Evolutionary conservation across 2,888 invertebrate species (phyloP).

Genomic region (Trissolcus japonicus): DNA sequence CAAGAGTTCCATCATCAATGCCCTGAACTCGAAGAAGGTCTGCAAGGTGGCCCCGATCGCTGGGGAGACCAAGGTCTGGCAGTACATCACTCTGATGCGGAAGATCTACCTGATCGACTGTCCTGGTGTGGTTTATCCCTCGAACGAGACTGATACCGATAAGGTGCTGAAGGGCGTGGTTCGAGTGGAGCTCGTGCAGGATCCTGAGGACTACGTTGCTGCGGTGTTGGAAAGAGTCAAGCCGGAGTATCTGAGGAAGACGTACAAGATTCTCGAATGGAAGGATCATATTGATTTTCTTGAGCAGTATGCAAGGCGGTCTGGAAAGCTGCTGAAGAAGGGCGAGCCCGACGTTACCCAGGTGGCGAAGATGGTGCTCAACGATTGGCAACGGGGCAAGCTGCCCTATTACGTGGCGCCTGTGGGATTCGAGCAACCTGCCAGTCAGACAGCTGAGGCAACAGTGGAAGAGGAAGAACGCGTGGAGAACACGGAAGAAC

Average conservation of each 20-base stretch:
- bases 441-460: slow-evolving; percentile 53
- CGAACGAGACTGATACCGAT: slow-evolving; percentile 95
- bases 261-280: slow-evolving; percentile 93
- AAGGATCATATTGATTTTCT: slow-evolving; percentile 90
- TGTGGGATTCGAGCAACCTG: slow-evolving; percentile 86
- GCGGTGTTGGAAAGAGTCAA: slow-evolving; percentile 91
- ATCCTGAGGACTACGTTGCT: slow-evolving; percentile 96
- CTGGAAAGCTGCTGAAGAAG: slow-evolving; percentile 94
- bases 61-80: slow-evolving; percentile 99
- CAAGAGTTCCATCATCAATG: slow-evolving; percentile 98
- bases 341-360: slow-evolving; percentile 96
- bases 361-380: slow-evolving; percentile 95
- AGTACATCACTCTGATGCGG: slow-evolving; percentile 98
- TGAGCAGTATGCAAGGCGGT: slow-evolving; percentile 90
- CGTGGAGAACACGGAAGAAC: slow-evolving; percentile 1
- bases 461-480: slow-evolving; percentile 54
- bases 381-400: slow-evolving; percentile 99
- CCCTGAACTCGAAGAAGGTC: slow-evolving; percentile 95
- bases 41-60: slow-evolving; percentile 99
- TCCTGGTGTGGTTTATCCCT: slow-evolving; percentile 98
- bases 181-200: slow-evolving; percentile 93
- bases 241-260: slow-evolving; percentile 91
- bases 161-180: slow-evolving; percentile 98
- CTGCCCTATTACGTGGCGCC: slow-evolving; percentile 95
- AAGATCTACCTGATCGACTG: slow-evolving; percentile 98